These are phyloP conservation scores for Watsonalla cultraria DNA, from an alignment of 2,888 invertebrate genomes.

Conservation along the genomic window DNA sequence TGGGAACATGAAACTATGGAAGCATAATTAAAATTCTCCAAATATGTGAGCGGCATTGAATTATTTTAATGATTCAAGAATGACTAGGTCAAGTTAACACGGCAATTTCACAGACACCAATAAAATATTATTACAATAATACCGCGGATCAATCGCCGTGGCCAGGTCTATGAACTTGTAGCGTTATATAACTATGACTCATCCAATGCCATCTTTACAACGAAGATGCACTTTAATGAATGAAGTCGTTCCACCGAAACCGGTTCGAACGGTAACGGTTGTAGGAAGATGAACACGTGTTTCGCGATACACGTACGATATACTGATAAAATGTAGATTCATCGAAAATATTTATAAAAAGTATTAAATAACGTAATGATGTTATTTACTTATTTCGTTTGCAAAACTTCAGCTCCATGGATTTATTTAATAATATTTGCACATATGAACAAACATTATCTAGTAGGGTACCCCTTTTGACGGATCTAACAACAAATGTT, in stretches of 20 bases:
- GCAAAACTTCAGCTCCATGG: no score
- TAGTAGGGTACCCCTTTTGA: no score
- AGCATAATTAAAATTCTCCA: conserved; percentile 15
- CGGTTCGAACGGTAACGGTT: background rate
- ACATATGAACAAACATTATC: no score
- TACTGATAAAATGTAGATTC: no score
- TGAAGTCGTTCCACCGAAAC: background rate
- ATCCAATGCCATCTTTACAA: conserved; percentile 17
- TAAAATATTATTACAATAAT: background rate
- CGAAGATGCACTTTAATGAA: conserved; percentile 16
- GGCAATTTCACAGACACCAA: background rate
- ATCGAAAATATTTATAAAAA: no score
- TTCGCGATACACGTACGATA: no score
- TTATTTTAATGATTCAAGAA: conserved; percentile 5
- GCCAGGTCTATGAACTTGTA: conserved; percentile 29
- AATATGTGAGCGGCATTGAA: background rate
- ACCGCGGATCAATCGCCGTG: conserved; percentile 14
- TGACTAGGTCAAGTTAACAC: background rate
- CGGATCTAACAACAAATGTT: no score
- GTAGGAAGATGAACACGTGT: background rate
- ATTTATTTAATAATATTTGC: no score
- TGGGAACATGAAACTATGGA: conserved; percentile 2
- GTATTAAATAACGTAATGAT: no score
- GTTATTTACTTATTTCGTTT: no score
- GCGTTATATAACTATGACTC: conserved; percentile 26